Conservation (phyloP, 2,113 vertebrate species). For the Limnothrissa miodon region DNA sequence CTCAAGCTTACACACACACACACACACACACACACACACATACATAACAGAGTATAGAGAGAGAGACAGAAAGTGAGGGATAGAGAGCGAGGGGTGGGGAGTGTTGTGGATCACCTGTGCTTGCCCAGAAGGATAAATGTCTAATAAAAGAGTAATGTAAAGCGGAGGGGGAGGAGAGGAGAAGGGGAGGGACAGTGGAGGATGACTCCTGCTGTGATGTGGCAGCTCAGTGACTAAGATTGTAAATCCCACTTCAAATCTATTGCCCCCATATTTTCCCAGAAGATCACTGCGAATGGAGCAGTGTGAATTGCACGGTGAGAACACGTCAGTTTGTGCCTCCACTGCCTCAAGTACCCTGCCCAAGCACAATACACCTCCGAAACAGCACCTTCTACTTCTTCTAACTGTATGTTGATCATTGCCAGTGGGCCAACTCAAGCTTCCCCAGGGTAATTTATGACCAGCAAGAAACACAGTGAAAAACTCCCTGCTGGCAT, state of each 20-base stretch:
- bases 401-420: background rate
- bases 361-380: background rate
- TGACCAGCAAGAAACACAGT: background rate
- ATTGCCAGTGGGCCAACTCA: background rate
- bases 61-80: too few species aligned
- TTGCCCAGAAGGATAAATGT: background rate
- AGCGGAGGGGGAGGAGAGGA: background rate
- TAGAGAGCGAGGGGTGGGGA: too few species aligned
- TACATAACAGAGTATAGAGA: background rate
- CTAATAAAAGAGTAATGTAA: background rate
- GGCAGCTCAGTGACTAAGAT: background rate
- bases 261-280: background rate
- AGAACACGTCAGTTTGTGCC: background rate
- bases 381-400: too few species aligned
- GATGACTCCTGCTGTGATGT: background rate
- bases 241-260: background rate
- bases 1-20: background rate
- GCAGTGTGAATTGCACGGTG: background rate
- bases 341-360: background rate
- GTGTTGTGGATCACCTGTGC: slow-evolving; percentile 18
- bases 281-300: background rate
- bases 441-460: background rate
- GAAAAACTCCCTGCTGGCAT: background rate
- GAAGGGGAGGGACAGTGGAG: background rate
- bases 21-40: slow-evolving; percentile 14